Evolutionary conservation across 2,888 invertebrate species (phyloP).

Genomic region (Cataglyphis altisquamis): DNA sequence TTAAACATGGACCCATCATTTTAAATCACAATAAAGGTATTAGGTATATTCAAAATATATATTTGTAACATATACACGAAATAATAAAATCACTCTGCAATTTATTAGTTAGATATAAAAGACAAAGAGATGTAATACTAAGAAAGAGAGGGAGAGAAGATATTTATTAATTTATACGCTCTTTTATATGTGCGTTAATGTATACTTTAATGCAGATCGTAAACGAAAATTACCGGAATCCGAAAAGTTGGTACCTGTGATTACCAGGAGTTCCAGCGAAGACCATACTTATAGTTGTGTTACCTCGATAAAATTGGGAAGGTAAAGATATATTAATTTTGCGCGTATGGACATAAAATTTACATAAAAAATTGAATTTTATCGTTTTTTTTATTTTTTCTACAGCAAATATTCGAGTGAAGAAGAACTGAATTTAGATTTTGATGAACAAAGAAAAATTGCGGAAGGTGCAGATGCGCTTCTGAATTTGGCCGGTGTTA

Average conservation of each 20-base stretch:
- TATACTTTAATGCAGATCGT: conserved; percentile 77
- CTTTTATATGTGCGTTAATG: background rate
- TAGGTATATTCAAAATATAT: background rate
- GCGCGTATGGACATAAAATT: background rate
- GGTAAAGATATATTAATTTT: conserved; percentile 70
- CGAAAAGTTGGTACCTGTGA: conserved; percentile 88
- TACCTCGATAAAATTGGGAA: conserved; percentile 83
- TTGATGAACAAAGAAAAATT: conserved; percentile 91
- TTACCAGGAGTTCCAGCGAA: conserved; percentile 95
- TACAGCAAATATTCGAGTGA: conserved; percentile 76
- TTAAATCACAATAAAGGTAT: conserved; percentile 86
- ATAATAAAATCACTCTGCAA: background rate
- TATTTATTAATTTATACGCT: background rate
- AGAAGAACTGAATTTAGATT: conserved; percentile 85
- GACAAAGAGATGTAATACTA: background rate
- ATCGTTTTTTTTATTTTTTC: conserved; percentile 17
- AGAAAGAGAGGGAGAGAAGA: background rate
- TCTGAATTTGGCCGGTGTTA: conserved; percentile 91
- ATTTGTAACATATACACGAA: too few species aligned
- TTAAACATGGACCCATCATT: conserved; percentile 94
- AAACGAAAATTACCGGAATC: conserved; percentile 81
- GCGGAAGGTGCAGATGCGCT: conserved; percentile 93
- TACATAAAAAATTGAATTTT: background rate
- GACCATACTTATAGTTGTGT: conserved; percentile 95
- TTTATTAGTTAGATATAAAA: background rate